Evolutionary conservation across 2,888 invertebrate species (phyloP).

Genomic region (Gerosis bhagava): DNA sequence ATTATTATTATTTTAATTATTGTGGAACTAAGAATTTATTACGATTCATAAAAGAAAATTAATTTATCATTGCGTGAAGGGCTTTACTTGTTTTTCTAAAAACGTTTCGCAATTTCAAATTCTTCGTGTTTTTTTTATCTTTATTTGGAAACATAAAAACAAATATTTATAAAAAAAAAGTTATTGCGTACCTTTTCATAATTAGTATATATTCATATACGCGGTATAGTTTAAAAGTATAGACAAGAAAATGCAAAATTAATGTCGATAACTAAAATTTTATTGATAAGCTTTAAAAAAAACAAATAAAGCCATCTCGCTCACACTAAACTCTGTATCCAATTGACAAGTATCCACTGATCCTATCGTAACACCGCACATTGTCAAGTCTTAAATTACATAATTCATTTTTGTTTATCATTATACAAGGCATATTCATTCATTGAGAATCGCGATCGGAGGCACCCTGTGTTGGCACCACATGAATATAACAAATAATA

Average conservation of each 20-base stretch:
- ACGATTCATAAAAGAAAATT: conserved; percentile 61
- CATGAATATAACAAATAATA: background rate
- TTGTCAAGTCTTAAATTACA: conserved; percentile 76
- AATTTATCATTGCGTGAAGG: conserved; percentile 49
- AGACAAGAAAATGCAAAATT: no score
- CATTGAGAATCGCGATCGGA: conserved; percentile 55
- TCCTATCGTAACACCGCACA: conserved; percentile 57
- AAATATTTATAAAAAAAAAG: no score
- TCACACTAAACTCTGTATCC: conserved; percentile 50
- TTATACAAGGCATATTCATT: conserved; percentile 77
- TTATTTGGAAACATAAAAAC: no score
- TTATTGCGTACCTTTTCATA: no score
- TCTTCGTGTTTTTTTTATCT: no score
- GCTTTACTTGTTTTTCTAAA: conserved; percentile 56
- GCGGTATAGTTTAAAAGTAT: no score
- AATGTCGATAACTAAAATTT: no score
- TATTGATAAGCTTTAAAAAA: no score
- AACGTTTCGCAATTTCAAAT: no score
- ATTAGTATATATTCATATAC: no score
- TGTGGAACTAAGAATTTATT: conserved; percentile 77
- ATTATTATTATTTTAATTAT: conserved; percentile 70
- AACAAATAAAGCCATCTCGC: conserved; percentile 57
- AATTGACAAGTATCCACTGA: conserved; percentile 65
- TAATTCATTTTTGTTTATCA: conserved; percentile 77
- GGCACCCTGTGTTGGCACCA: conserved; percentile 20